Percentiles rank a stretch among this genome's conserved stretches.
phyloP scores from a whole-genome alignment of 2,888 invertebrate species.

The Phortica okadai region DNA sequence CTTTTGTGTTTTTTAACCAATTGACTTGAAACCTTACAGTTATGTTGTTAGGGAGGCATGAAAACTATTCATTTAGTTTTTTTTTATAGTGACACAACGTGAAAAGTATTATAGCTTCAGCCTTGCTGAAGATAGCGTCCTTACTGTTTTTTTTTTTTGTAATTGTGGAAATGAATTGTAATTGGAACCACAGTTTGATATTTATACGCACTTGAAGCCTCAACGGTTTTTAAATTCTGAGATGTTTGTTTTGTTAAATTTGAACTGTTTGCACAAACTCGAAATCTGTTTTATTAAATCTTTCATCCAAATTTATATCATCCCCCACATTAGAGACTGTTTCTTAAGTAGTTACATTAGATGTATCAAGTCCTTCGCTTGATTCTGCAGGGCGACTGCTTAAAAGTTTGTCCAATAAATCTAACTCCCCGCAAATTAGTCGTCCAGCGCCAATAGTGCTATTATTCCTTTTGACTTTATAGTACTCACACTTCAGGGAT shows the following conservation, averaged over 20 bases:
- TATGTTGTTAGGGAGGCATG: too few species aligned
- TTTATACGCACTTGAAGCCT: conserved; percentile 2
- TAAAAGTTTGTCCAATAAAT: neutral
- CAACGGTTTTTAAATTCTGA: neutral
- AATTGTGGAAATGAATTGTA: neutral
- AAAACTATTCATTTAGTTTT: too few species aligned
- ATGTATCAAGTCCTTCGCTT: neutral
- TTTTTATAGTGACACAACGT: too few species aligned
- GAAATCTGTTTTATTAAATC: neutral
- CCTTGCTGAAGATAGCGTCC: too few species aligned
- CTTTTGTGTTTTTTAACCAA: too few species aligned
- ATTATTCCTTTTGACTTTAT: neutral
- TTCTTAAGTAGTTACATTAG: neutral
- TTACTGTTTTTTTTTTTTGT: too few species aligned
- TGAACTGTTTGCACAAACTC: too few species aligned
- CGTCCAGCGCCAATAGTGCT: neutral
- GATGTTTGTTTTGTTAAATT: neutral
- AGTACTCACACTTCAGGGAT: neutral
- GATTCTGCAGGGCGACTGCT: neutral
- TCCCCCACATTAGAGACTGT: neutral
- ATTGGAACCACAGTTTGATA: neutral
- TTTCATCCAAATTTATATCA: neutral
- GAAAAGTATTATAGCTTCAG: too few species aligned
- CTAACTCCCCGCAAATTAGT: neutral
- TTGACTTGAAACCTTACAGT: too few species aligned